These are phyloP conservation scores for Phlogophora meticulosa DNA, from an alignment of 2,888 invertebrate species.

Conservation along the genomic window DNA sequence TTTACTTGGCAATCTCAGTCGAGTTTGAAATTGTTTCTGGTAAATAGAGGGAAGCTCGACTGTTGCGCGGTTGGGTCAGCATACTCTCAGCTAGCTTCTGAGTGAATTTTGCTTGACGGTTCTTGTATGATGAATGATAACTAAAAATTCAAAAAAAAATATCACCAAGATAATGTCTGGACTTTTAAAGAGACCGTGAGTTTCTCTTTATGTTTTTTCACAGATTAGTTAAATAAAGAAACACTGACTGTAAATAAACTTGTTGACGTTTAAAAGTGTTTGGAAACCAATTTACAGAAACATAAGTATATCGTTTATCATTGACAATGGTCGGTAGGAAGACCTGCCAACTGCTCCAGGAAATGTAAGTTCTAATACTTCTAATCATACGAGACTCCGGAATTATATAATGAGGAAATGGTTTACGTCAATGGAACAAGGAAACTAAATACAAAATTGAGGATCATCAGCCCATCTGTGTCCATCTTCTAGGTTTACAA, in stretches of 20 bases:
- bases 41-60: slow-evolving; percentile 19
- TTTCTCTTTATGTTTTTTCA: too few species aligned
- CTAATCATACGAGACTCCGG: not conserved
- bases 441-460: slow-evolving; percentile 7
- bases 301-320: too few species aligned
- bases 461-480: not conserved
- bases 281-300: too few species aligned
- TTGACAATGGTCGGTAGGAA: not conserved
- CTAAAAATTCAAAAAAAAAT: too few species aligned
- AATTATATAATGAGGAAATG: not conserved
- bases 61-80: not conserved
- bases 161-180: too few species aligned
- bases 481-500: slow-evolving; percentile 17
- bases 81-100: not conserved
- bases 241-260: too few species aligned
- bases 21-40: slow-evolving; percentile 25
- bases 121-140: not conserved
- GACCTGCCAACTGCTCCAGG: not conserved
- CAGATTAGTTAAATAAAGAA: too few species aligned
- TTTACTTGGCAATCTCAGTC: slow-evolving; percentile 38
- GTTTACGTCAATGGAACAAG: not conserved
- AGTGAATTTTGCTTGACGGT: not conserved
- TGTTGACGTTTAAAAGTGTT: too few species aligned
- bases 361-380: too few species aligned
- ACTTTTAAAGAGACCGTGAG: too few species aligned